Evolutionary conservation across 2,888 invertebrate species (phyloP).

Genomic region (Nasonia oneida): DNA sequence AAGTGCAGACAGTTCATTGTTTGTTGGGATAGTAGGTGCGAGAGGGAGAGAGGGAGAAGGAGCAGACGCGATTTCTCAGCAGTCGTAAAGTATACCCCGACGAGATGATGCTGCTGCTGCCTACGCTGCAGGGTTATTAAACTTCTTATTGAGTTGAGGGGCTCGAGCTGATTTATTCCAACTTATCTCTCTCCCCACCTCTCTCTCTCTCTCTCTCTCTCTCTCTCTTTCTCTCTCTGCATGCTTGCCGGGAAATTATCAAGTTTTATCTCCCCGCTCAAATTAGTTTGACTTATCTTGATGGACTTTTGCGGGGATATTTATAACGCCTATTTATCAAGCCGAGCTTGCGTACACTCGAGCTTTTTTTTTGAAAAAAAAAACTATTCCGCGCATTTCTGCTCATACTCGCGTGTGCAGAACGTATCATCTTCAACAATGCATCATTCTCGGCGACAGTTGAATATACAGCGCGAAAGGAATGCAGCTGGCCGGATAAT

Average conservation of each 20-base stretch:
- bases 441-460: too few relatives aligned
- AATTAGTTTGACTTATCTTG: conserved; percentile 50
- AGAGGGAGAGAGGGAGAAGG: not conserved
- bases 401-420: too few relatives aligned
- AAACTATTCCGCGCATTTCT: too few relatives aligned
- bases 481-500: conserved; percentile 56
- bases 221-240: too few relatives aligned
- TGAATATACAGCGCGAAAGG: too few relatives aligned
- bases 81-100: conserved; percentile 15
- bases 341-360: not conserved
- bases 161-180: conserved; percentile 21
- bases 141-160: conserved; percentile 20
- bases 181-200: not conserved
- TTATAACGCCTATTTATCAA: not conserved
- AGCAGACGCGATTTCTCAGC: conserved; percentile 17
- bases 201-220: too few relatives aligned
- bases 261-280: conserved; percentile 41
- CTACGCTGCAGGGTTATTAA: conserved; percentile 18
- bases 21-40: not conserved
- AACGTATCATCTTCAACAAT: too few relatives aligned
- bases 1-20: not conserved
- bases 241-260: not conserved
- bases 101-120: conserved; percentile 16
- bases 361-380: not conserved
- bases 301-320: conserved; percentile 53